Percentiles rank a stretch among this genome's conserved stretches.
Conservation (phyloP, 2,888 invertebrate genomes). For the Ochropacha duplaris region DNA sequence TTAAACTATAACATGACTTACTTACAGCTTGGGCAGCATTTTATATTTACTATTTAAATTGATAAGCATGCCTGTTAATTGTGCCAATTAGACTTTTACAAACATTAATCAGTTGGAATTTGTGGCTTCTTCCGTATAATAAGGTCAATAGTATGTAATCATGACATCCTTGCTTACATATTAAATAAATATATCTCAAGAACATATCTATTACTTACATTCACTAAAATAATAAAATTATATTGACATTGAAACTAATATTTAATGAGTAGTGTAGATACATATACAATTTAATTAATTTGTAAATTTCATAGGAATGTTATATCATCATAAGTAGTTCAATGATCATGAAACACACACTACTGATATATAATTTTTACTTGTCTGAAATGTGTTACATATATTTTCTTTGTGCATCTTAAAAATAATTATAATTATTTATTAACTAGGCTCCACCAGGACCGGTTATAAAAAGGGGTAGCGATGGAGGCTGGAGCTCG, state of each 20-base stretch:
- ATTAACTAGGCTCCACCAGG: constrained; percentile 49
- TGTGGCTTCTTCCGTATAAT: constrained; percentile 23
- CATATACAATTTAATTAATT: background rate
- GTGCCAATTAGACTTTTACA: constrained; percentile 27
- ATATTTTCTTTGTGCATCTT: background rate
- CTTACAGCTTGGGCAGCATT: background rate
- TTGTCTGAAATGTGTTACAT: background rate
- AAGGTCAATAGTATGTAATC: constrained; percentile 17
- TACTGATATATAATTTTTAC: too few species aligned
- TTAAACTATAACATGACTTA: background rate
- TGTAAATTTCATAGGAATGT: background rate
- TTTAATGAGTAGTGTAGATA: background rate
- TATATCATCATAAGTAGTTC: background rate
- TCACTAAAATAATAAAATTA: background rate
- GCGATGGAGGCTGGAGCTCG: constrained; percentile 94
- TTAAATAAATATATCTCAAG: background rate
- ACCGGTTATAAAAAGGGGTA: constrained; percentile 46
- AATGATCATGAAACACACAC: background rate
- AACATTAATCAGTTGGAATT: constrained; percentile 22
- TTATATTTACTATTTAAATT: constrained; percentile 24
- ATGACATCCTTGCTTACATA: background rate
- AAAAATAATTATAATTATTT: background rate
- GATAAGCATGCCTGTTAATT: constrained; percentile 28
- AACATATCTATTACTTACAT: background rate
- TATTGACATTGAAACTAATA: background rate